Percentiles rank a stretch among this genome's conserved stretches.
These are phyloP conservation scores for Pachypeltis micranthus DNA, from an alignment of 1,140 invertebrate genomes.

Conservation along the genomic window DNA sequence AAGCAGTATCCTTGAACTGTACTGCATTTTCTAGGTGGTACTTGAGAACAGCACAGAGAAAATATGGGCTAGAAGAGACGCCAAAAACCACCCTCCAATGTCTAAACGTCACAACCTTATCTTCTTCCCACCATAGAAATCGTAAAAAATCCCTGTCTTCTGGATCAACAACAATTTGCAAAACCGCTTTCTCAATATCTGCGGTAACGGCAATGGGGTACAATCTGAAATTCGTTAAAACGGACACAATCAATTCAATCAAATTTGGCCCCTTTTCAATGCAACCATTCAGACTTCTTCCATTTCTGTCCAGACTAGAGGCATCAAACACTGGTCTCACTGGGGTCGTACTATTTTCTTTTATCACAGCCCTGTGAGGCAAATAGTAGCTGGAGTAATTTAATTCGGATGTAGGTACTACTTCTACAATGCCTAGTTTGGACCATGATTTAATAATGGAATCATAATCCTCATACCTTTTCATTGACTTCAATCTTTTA, in stretches of 20 bases:
- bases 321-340: background rate
- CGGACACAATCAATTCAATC: conserved; percentile 1
- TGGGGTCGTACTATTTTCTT: background rate
- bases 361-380: conserved; percentile 8
- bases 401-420: no score
- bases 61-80: conserved; percentile 11
- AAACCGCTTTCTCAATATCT: no score
- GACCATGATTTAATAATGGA: background rate
- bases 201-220: no score
- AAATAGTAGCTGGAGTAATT: conserved; percentile 9
- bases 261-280: conserved; percentile 13
- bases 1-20: background rate
- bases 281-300: conserved; percentile 9
- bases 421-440: background rate
- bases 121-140: background rate
- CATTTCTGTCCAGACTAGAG: no score
- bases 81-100: conserved; percentile 14
- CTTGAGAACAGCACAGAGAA: background rate
- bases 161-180: no score
- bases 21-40: background rate
- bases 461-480: background rate
- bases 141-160: no score
- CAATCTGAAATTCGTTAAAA: no score
- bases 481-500: background rate
- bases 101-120: background rate